Base-by-base conservation (phyloP, 2,797 vertebrate genomes). In the Gambusia yucatana region DNA sequence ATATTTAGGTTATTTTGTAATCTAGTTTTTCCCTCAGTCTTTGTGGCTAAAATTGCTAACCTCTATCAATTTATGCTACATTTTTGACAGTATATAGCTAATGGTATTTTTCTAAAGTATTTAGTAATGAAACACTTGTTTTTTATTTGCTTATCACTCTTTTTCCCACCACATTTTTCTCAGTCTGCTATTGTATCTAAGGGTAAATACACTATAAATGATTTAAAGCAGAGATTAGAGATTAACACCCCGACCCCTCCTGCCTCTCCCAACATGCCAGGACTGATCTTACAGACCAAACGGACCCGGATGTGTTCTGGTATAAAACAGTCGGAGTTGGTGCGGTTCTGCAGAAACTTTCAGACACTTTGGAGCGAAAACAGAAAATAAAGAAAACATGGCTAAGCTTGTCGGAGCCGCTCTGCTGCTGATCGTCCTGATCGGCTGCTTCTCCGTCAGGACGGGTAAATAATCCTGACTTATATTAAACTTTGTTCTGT, bases 371-470 rank as follows among this genome's bases (percentile, higher is more conserved):
- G 1, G 14, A 3, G 30, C 6, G 41, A 80, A 20, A n/a, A 3
- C 47, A 70, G 2, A 36, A 6, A 79, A 0, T 25, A 50, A 50
- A 36, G 73, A 78, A 67, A 72, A 22, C 83, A 95, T 95, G 95
- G 84, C 88, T 70, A 91, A 82, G 78, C 72, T 88, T 28, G 11
- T 83, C 3, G 71, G 13, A 17, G 73, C 88, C 50, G 30, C 75
- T 28, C 14, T 94, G 28, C 65, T 93, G 77, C 30, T 94, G 46
- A 0, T 94, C 63, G 4, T 93, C 63, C 79, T 94, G 70, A 3
- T 82, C 3, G n/a, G 61, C 36, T 78, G 43, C 69, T 75, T 88
- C 52, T 76, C 41, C 0, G 1, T 76, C 75, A 79, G 57, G 52
- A 33, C 82, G 87, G 90, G 93, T 94, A 80, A 22, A 36, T 6